These are phyloP conservation scores for Rhopalosiphum nymphaeae DNA, from an alignment of 2,888 invertebrate species.

Conservation along the genomic window DNA sequence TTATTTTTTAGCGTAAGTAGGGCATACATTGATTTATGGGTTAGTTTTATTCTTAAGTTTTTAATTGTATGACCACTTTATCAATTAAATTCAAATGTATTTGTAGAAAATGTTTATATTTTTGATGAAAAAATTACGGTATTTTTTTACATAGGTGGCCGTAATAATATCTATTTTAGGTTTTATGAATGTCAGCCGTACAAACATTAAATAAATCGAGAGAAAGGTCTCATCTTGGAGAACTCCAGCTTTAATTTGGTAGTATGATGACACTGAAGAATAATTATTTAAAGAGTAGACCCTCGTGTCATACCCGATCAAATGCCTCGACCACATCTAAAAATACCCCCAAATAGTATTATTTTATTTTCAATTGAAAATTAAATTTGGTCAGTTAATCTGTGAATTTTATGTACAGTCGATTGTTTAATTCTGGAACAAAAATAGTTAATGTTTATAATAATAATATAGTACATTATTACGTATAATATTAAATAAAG, in stretches of 20 bases:
- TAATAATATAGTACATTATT: background rate
- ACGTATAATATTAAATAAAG: background rate
- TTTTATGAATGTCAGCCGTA: background rate
- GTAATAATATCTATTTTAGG: background rate
- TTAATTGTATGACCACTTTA: constrained; percentile 37
- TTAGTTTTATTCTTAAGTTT: constrained; percentile 8
- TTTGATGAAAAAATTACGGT: background rate
- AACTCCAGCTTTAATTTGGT: constrained; percentile 43
- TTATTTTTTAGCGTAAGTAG: background rate
- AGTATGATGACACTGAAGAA: background rate
- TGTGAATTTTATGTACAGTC: too few relatives aligned
- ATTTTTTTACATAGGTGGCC: background rate
- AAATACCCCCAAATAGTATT: too few relatives aligned
- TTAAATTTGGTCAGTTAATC: too few relatives aligned
- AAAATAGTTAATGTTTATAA: background rate
- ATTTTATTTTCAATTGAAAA: too few relatives aligned
- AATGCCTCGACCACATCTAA: too few relatives aligned
- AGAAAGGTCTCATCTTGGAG: background rate
- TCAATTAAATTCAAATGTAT: background rate
- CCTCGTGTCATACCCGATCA: too few relatives aligned
- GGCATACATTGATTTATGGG: background rate
- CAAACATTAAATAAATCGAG: background rate
- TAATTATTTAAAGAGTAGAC: too few relatives aligned
- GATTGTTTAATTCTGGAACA: too few relatives aligned
- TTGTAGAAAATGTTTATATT: background rate